These are phyloP conservation scores for Phainopepla nitens DNA, from an alignment of 2,113 vertebrate genomes.

Conservation along the genomic window DNA sequence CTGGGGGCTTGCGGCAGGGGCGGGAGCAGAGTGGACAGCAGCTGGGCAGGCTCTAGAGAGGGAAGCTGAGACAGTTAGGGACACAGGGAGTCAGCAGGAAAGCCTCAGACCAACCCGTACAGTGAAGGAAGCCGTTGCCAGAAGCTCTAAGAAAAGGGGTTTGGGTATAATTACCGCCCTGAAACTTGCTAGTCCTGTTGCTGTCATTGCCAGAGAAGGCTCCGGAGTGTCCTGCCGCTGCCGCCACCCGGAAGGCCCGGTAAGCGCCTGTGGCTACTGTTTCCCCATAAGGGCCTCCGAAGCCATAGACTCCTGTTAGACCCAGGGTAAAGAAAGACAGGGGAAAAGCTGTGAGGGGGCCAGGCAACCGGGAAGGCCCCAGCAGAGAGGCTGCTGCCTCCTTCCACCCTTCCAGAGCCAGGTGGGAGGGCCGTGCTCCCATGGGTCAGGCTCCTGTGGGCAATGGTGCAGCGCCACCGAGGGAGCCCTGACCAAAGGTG, in stretches of 20 bases:
- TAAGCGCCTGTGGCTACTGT: slow-evolving; percentile 79
- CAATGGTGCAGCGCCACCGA: fast-evolving
- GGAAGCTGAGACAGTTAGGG: slow-evolving; percentile 44
- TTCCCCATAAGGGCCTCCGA: slow-evolving; percentile 82
- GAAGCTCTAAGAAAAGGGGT: slow-evolving; percentile 62
- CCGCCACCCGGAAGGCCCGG: slow-evolving; percentile 79
- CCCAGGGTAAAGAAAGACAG: slow-evolving; percentile 70
- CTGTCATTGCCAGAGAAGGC: slow-evolving; percentile 79
- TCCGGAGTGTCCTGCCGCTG: slow-evolving; percentile 77
- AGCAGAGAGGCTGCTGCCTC: neutral
- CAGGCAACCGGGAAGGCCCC: neutral
- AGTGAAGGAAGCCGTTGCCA: slow-evolving; percentile 47
- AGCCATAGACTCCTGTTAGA: slow-evolving; percentile 81
- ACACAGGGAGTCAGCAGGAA: slow-evolving; percentile 49
- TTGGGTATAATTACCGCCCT: slow-evolving; percentile 81
- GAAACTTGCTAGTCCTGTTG: slow-evolving; percentile 84
- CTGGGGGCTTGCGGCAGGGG: neutral
- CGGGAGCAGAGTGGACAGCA: neutral
- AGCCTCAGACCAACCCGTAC: slow-evolving; percentile 23
- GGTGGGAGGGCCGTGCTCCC: fast-evolving
- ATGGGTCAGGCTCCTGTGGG: neutral
- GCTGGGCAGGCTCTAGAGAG: neutral
- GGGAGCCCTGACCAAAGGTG: neutral
- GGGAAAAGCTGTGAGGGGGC: slow-evolving; percentile 68
- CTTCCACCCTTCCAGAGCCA: neutral